Base-by-base conservation (phyloP, 1,140 invertebrate genomes). In the Drosophila lacteicornis region DNA sequence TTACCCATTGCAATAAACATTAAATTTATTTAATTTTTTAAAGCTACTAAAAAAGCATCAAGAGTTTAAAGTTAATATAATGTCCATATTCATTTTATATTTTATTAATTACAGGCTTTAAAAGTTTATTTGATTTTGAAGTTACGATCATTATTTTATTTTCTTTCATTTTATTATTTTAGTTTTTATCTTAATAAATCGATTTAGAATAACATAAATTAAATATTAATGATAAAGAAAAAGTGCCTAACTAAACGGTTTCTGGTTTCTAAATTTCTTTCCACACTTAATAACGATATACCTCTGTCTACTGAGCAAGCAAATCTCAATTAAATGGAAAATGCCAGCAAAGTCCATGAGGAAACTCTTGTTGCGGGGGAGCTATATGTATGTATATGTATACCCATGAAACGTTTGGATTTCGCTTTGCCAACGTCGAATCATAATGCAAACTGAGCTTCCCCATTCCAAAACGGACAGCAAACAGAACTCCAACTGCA, bases 401-500 rank as follows among this genome's bases (percentile, higher is more conserved):
- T 42, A 56, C 57, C 42, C 33, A 30, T 78, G 51, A 43, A 76
- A 59, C 78, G 68, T 68, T 68, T 80, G 82, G 17, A 62, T 68
- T 75, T 60, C 57, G 62, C 65, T 58, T 22, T 53, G 19, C 49
- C 47, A 27, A 62, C 40, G 56, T 42, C 25, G 43, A 43, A 22
- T 50, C 40, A 36, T 61, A 71, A 70, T 49, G 50, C 46, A 59
- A 46, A 33, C 47, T 46, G 40, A 25, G 42, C 51, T 38, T 19
- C 43, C 46, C 47, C 65, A 42, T 75, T 62, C 30, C 43, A 63
- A 36, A 47, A 50, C 67, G 51, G 76, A 59, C 46, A 22, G 66
- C 59, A 80, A 81, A 82, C 80, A 83, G 73, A 84, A 66, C 79
- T 87, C 36, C 84, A 83, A 78, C 79, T 91, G 86, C 87, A 90